Evolutionary conservation across 2,113 vertebrate genomes (phyloP), one percentile per base, ranked within the genome.

Genomic region (Oreochromis spilurus): DNA sequence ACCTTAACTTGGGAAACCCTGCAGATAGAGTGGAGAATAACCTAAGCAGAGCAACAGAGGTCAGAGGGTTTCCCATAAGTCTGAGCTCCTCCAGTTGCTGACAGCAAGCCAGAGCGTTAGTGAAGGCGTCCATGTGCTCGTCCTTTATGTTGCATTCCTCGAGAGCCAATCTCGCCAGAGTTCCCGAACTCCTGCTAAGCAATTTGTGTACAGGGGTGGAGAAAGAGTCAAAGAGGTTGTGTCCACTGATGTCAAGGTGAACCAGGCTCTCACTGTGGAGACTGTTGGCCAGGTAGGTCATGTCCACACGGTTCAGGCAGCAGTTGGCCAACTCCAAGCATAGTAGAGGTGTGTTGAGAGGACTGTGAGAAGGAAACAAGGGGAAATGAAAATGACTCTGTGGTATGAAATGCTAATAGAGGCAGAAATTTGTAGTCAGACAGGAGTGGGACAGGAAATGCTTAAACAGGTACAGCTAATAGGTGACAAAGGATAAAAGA

Each of bases 101-200:
- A 86, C 98, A 99, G 34, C 95, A 90, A 12, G 92, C 92, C 89
- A 99, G 93, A 5, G 96, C 96, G 6, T 96, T 50, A 36, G 85
- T 90, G 83, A 99, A 62, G 82, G 96, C 89, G 7, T 96, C 96
- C 75, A 98, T 67, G 9, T 98, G 96, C 75, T 91, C 93, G 2
- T 99, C 98, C 9, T 96, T 89, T 26, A 99, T 96, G 62, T 96
- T 94, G 34, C 98, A 99, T 67, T 99, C 99, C 88, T 99, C 98
- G 21, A 99, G 87, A 1, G 92, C 87, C 84, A 99, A 96, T 53
- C 90, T 96, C 48, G 65, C 84, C 81, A 99, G 93, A 0, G 97
- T 97, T 17, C 79, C 87, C 1, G 98, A 97, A 2, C 96, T 97
- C 4, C 93, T 97, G 21, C 91, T 83, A n/a, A 99, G 97, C 48